Conservation (phyloP, 2,888 invertebrate genomes). For the Tetragnatha montana region DNA sequence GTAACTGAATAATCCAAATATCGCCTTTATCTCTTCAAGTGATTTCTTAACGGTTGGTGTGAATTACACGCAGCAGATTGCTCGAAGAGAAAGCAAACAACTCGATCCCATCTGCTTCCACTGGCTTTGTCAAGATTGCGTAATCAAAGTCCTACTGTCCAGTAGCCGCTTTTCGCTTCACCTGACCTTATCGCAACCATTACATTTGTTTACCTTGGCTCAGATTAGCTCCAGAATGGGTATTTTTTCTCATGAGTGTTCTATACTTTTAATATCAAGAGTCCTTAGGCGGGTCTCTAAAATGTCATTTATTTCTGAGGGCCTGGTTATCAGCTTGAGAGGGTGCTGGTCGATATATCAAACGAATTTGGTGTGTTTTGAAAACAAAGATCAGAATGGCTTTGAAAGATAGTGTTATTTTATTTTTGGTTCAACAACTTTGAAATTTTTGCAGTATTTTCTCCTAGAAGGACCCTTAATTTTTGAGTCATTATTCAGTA, state of each 20-base stretch:
- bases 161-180: conserved; percentile 37
- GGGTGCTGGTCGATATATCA: too few species aligned
- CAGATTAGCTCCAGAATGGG: conserved; percentile 6
- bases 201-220: conserved; percentile 21
- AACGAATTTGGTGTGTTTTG: too few species aligned
- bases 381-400: too few species aligned
- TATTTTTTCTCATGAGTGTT: neutral
- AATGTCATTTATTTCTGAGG: neutral
- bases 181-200: neutral
- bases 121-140: conserved; percentile 20
- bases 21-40: too few species aligned
- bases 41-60: neutral
- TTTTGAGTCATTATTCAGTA: too few species aligned
- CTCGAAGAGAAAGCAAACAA: neutral
- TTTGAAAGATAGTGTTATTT: too few species aligned
- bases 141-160: conserved; percentile 35
- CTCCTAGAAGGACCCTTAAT: too few species aligned
- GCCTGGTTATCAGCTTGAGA: neutral
- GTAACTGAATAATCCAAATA: too few species aligned
- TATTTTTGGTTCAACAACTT: too few species aligned
- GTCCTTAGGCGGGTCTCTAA: neutral
- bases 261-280: neutral
- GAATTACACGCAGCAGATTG: neutral
- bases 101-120: conserved; percentile 37
- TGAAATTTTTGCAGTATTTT: too few species aligned